Evolutionary conservation across 1,140 invertebrate species (phyloP), one percentile per base, ranked within the genome.

Genomic region (Epicauta chinensis): DNA sequence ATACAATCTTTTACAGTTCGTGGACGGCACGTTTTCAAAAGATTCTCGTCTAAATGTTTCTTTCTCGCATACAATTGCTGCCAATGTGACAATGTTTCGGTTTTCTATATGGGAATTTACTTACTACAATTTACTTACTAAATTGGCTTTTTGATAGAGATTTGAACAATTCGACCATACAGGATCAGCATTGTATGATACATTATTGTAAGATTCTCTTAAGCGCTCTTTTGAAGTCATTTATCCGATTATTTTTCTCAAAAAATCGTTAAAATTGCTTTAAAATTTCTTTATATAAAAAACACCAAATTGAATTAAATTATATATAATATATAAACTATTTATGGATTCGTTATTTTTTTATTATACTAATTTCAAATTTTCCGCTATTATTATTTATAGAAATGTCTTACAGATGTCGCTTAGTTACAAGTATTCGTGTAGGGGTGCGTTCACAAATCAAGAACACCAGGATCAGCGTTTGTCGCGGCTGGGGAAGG

Each of bases 1-100:
- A 70, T 70, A 29, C 54, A 58, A 46, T 69, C 66, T 36, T 48
- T 48, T 14, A 70, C 68, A 15, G 61, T 65, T 31, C 55, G 50
- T 13, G 55, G 51, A 23, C 54, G 16, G 16, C 17, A 36, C 13
- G 36, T 39, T 3, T 53, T 29, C 42, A 38, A 12, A 14, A 29
- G 38, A 15, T 46, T 45, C 7, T 15, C 17, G 12, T 38, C 16
- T 30, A 52, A 9, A 14, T 36, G 2, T 3, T 34, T 23, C 35
- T 52, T 40, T 30, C 16, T 38, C 30, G 36, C 29, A 35, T 52
- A 46, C 12, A 52, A 46, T 17, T 52, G 32, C 50, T 52, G 42
- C 12, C 34, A 46, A 52, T 46, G 16, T 50, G 34, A 52, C 31
- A 51, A 31, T 45, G 35, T 43, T 30, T 40, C 15, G n/a, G n/a